Evolutionary conservation across 2,113 vertebrate genomes (phyloP), one percentile per base, ranked within the genome.

Genomic region (Anthoscopus minutus): DNA sequence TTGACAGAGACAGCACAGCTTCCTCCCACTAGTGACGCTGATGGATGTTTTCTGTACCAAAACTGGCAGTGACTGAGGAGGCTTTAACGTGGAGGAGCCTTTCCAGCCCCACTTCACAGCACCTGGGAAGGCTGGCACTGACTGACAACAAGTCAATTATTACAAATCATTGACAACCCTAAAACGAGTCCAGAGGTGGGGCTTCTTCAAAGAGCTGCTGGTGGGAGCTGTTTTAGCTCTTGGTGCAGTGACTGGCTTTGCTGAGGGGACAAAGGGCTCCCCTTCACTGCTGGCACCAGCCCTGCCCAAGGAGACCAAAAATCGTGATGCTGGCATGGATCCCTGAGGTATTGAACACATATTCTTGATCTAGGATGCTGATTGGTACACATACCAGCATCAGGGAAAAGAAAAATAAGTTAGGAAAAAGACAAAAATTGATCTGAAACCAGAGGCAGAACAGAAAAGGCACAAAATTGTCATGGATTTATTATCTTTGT

Each of bases 21-120:
- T 94, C 95, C 94, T 91, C 94, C 97, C 92, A 94, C 92, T 3
- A 56, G 66, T 81, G 60, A 95, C 1, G 10, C 66, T 97, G 97
- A 98, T 96, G 91, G 96, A 98, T 97, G 96, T 38, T 93, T 97
- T 81, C 85, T 57, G 30, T 50, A 95, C 93, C 89, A 94, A 91
- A 97, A 88, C 82, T 97, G 97, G 96, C 97, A 98, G 50, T 95
- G 97, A 98, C 93, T 80, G 83, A 97, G 96, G 87, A 96, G 88
- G 58, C 30, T 15, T 82, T 72, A 96, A 95, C 4, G 0, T 14
- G 61, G 61, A 88, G 56, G 48, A 90, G 72, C 89, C 89, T 89
- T 96, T 70, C 91, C 80, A 20, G 37, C 58, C 90, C 80, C 80
- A 93, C 74, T 86, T 90, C 78, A 42, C 77, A 28, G 33, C 65